These are phyloP conservation scores for Erythrolamprus reginae DNA, from an alignment of 2,113 vertebrate genomes.

Conservation along the genomic window DNA sequence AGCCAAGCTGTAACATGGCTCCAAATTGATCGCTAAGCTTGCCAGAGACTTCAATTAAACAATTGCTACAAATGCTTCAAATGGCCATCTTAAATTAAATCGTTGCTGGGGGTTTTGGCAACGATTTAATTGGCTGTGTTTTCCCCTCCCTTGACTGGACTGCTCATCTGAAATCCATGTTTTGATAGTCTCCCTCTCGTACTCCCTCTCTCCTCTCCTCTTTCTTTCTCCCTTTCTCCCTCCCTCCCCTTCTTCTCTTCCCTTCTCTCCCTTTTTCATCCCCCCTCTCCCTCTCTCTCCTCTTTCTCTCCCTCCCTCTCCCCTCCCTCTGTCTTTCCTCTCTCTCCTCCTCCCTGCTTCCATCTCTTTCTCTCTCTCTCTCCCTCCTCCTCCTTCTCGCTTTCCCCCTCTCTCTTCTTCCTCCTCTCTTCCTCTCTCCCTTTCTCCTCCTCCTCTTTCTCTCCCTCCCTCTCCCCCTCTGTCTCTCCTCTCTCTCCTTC, in stretches of 20 bases:
- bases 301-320: accelerated
- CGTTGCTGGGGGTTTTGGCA: neutral
- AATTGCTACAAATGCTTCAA: neutral
- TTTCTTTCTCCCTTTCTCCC: accelerated
- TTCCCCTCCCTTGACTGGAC: neutral
- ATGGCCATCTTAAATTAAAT: neutral
- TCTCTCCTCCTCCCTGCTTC: too few species aligned
- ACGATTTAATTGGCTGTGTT: neutral
- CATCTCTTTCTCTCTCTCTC: neutral
- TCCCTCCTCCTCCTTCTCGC: neutral
- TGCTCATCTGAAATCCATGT: neutral
- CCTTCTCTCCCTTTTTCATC: too few species aligned
- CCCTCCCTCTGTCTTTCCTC: too few species aligned
- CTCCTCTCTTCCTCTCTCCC: too few species aligned
- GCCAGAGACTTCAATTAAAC: neutral
- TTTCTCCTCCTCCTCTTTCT: neutral
- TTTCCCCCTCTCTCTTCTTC: too few species aligned
- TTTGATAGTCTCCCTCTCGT: neutral
- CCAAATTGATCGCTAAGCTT: neutral
- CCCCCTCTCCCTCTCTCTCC: accelerated
- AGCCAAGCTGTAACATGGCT: neutral
- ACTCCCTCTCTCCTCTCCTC: neutral
- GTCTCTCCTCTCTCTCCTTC: accelerated
- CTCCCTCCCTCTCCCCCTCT: neutral
- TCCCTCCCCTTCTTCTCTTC: neutral